Conservation (phyloP, 2,888 invertebrate genomes). For the Pimpla rufipes region DNA sequence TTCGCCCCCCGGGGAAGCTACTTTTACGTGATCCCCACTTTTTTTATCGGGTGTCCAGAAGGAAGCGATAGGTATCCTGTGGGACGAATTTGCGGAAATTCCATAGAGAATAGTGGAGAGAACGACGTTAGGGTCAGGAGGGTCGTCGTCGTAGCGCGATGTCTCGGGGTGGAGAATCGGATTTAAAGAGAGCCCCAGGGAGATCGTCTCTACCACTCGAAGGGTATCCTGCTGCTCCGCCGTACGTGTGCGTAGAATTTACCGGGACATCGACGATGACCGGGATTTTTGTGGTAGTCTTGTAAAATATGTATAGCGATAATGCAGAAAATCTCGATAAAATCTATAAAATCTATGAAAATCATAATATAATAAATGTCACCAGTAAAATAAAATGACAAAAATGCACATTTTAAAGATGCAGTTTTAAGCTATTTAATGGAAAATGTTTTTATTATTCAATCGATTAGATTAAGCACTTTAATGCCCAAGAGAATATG, state of each 20-base stretch:
- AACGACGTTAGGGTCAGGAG: conserved; percentile 47
- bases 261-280: conserved; percentile 20
- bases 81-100: conserved; percentile 64
- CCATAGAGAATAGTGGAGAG: conserved; percentile 23
- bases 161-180: conserved; percentile 60
- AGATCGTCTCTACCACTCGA: conserved; percentile 37
- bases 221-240: conserved; percentile 23
- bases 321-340: not conserved
- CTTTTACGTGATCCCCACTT: conserved; percentile 25
- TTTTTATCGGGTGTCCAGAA: conserved; percentile 40
- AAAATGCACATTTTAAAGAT: no score
- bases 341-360: not conserved
- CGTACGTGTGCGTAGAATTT: conserved; percentile 25
- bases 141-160: conserved; percentile 51
- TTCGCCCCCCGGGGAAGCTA: conserved; percentile 12
- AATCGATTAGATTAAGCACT: no score
- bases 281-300: conserved; percentile 2
- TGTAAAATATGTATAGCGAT: no score
- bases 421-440: no score
- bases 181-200: conserved; percentile 66
- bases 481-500: not conserved
- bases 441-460: no score
- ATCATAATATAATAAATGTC: not conserved
- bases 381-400: not conserved
- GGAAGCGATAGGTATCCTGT: conserved; percentile 30